Evolutionary conservation across 2,888 invertebrate species (phyloP).

Genomic region (Pycnomerus fuliginosus): DNA sequence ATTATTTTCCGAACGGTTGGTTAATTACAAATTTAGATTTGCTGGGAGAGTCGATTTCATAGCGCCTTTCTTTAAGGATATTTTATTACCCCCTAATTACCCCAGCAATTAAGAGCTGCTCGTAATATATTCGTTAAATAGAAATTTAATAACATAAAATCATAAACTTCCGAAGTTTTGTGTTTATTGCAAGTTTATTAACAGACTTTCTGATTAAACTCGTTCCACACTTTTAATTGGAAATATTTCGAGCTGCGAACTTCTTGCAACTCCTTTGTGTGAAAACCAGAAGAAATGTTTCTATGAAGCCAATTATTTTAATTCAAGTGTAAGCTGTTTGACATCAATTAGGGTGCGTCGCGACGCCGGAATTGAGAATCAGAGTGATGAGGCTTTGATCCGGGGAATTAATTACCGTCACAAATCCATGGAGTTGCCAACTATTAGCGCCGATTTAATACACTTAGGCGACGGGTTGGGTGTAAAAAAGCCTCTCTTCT

Average conservation of each 20-base stretch:
- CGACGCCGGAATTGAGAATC: slow-evolving; percentile 12
- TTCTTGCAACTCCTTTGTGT: too few species aligned
- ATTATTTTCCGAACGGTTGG: slow-evolving; percentile 53
- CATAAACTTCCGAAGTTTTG: slow-evolving; percentile 37
- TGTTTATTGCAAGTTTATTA: slow-evolving; percentile 19
- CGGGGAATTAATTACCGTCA: slow-evolving; percentile 17
- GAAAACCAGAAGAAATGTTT: slow-evolving; percentile 2
- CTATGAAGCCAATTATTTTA: slow-evolving; percentile 11
- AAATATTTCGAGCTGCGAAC: too few species aligned
- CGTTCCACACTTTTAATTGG: slow-evolving; percentile 11
- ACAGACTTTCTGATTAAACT: slow-evolving; percentile 13
- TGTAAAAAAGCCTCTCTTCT: slow-evolving; percentile 2
- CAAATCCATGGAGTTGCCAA: slow-evolving; percentile 6
- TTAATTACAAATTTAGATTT: slow-evolving; percentile 50
- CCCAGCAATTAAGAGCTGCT: slow-evolving; percentile 36
- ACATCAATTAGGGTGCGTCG: slow-evolving; percentile 12
- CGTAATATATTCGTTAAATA: slow-evolving; percentile 38
- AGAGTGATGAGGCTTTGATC: slow-evolving; percentile 16
- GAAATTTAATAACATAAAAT: slow-evolving; percentile 47
- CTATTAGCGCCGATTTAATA: slow-evolving; percentile 8
- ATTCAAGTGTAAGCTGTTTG: slow-evolving; percentile 7
- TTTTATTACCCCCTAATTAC: slow-evolving; percentile 46
- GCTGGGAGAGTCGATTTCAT: slow-evolving; percentile 28
- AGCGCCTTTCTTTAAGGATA: slow-evolving; percentile 42
- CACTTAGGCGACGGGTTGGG: too few species aligned